Base-by-base conservation (phyloP, 2,888 invertebrate species). In the Belgica antarctica region DNA sequence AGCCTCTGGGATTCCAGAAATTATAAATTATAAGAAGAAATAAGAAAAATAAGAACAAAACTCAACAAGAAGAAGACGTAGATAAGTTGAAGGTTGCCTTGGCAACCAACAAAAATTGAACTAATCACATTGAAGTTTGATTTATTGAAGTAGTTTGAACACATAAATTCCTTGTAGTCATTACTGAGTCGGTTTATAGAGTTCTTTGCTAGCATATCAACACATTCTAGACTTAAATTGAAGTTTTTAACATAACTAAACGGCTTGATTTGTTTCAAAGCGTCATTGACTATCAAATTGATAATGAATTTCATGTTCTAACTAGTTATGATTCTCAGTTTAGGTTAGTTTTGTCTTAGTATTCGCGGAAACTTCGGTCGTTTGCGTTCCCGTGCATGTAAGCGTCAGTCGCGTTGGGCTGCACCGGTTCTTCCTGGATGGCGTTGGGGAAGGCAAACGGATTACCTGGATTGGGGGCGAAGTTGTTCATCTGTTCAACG, bases 341-440 rank as follows among this genome's bases (percentile, higher is more conserved):
- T 63, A n/a, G 25, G 4, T 8, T 28, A 31, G 36, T 36, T 28
- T 19, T 17, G 12, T 41, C 28, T 47, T 31, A 68, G 22, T 68
- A 57, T 46, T 68, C 47, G 47, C 47, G 82, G 75, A 82, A 82
- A 69, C 79, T 78, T 74, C 82, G 77, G 72, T 82, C 82, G 2
- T 82, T 79, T 69, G 82, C 77, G 27, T 80, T 78, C 72, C 83
- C 82, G 73, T 84, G 84, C 79, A 85, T 78, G 74, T 85, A 85
- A 10, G 78, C 73, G 72, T 86, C 84, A 72, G 84, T 84, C 1
- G 87, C 80, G 72, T 84, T 85, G 1, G 87, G 88, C 76, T 89
- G 89, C 5, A 88, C 85, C 4, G 84, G 83, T 75, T 87, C 85
- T 71, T 86, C 84, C 73, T 83, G 83, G 79, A 75, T 81, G 73